Evolutionary conservation across 1,140 invertebrate species (phyloP).

Genomic region (Scaptomyza graminum): DNA sequence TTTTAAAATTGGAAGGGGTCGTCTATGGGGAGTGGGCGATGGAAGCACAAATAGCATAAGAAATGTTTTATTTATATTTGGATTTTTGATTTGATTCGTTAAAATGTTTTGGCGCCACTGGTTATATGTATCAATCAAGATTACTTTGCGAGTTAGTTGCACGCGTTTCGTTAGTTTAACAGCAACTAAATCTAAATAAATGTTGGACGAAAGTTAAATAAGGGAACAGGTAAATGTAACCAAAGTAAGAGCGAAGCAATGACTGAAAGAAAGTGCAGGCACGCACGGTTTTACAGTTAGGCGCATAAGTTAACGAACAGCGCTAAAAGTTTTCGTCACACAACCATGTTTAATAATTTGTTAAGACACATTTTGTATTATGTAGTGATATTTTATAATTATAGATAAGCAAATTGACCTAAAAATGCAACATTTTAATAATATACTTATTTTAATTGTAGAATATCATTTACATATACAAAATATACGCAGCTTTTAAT

Average conservation of each 20-base stretch:
- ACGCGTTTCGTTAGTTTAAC: conserved; percentile 51
- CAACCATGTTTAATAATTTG: neutral
- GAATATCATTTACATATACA: neutral
- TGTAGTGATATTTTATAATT: neutral
- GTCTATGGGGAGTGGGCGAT: conserved; percentile 9
- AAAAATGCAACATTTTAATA: neutral
- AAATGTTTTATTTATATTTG: conserved; percentile 7
- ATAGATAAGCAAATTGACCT: neutral
- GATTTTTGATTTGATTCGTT: neutral
- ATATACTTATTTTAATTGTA: neutral
- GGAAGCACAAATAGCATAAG: conserved; percentile 36
- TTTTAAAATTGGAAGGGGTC: conserved; percentile 4
- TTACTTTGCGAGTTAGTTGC: conserved; percentile 25
- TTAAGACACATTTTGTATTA: neutral
- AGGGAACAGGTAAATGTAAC: conserved; percentile 62
- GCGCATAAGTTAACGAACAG: conserved; percentile 23
- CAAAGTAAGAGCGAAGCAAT: conserved; percentile 65
- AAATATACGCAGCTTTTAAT: conserved; percentile 15
- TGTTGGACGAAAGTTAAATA: conserved; percentile 48
- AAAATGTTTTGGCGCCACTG: conserved; percentile 43
- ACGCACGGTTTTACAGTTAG: conserved; percentile 45
- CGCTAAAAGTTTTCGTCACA: neutral
- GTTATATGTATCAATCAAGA: conserved; percentile 1
- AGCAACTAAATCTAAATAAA: conserved; percentile 59
- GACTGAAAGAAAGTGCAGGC: conserved; percentile 66